Evolutionary conservation across 2,113 vertebrate species (phyloP), one percentile per base, ranked within the genome.

Genomic region (Australoheros scitulus): DNA sequence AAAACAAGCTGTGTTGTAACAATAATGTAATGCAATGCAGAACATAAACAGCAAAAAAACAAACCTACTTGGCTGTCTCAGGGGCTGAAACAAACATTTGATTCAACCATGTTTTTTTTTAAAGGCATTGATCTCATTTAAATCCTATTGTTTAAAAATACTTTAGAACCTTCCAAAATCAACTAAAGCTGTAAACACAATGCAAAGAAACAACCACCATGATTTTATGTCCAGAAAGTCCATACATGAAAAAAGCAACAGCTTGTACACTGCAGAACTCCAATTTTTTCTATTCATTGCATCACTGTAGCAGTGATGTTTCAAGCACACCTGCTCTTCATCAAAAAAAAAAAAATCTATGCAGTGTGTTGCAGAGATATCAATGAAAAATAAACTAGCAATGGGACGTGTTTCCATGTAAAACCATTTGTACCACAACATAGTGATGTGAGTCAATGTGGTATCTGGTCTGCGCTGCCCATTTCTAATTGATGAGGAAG

Each of bases 1-100:
- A 75, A 76, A 72, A 74, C 70, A 76, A 26, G 58, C 55, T 34
- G n/a, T 52, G 22, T 55, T 77, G 38, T 82, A 68, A 65, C 43
- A 68, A 59, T 34, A 50, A 61, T 11, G 7, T 47, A 24, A 76
- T 79, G 36, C 50, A 68, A 81, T 22, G 22, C 32, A 29, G 43
- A 6, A 41, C 26, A 38, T 17, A 14, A 43, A 79, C 41, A 80
- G 24, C 22, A 24, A 57, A 36, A 36, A 80, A 63, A 13, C 55
- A n/a, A 20, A 65, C 5, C 34, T n/a, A 8, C 18, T 36, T 81
- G 47, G 8, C 34, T 55, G 17, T 57, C 34, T 79, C 13, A 43
- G 20, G 34, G 26, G 79, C 55, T 56, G 50, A 61, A 60, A 77
- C 20, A 60, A 60, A 41, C 13, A 4, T 5, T 20, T 0, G 2